A percentile compares a stretch with the other conserved stretches of the same genome.
Evolutionary conservation across 2,888 invertebrate genomes (phyloP).

Genomic region (Rhingia rostrata): DNA sequence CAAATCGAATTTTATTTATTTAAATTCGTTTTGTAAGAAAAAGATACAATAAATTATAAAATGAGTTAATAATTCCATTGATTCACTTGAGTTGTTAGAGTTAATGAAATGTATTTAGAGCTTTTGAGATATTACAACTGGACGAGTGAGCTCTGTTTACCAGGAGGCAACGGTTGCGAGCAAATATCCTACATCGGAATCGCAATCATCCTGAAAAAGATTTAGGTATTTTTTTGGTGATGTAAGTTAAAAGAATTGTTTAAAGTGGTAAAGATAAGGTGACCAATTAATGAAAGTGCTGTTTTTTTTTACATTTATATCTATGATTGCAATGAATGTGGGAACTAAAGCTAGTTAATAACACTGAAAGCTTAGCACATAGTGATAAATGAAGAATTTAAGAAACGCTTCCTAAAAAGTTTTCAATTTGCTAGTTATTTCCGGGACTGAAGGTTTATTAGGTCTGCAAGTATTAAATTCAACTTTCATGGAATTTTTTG

Average conservation of each 20-base stretch:
- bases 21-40: slow-evolving; percentile 18
- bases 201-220: slow-evolving; percentile 87
- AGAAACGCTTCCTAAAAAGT: too few species aligned
- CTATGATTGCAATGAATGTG: background rate
- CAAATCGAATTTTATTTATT: slow-evolving; percentile 14
- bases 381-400: too few species aligned
- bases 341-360: too few species aligned
- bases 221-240: slow-evolving; percentile 26
- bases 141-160: slow-evolving; percentile 66
- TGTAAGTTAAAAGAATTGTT: slow-evolving; percentile 54
- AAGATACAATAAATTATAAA: slow-evolving; percentile 44
- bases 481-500: too few species aligned
- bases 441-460: too few species aligned
- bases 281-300: background rate
- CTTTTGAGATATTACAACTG: slow-evolving; percentile 20
- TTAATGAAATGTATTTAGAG: slow-evolving; percentile 3
- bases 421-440: too few species aligned
- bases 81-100: slow-evolving; percentile 34
- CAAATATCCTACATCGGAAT: slow-evolving; percentile 85
- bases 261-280: background rate
- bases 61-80: slow-evolving; percentile 35
- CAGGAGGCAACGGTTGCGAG: slow-evolving; percentile 86
- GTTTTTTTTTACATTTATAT: background rate
- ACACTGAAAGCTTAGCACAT: too few species aligned
- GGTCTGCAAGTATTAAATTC: too few species aligned